These are phyloP conservation scores for Piprites chloris DNA, from an alignment of 2,113 vertebrate genomes.

Conservation along the genomic window DNA sequence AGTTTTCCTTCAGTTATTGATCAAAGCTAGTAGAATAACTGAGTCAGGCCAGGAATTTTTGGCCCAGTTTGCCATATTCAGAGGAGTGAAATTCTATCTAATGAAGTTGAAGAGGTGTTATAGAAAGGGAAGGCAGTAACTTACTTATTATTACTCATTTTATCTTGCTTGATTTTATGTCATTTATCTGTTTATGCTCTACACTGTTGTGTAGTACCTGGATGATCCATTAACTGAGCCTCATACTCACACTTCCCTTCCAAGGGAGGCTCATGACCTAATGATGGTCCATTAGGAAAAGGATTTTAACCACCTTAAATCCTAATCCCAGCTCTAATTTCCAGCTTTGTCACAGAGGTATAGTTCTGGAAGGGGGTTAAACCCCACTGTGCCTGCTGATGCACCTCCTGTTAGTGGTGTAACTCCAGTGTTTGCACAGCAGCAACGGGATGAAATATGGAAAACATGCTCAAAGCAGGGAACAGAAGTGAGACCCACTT, in stretches of 20 bases:
- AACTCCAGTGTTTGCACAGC: neutral
- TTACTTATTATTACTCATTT: constrained; percentile 11
- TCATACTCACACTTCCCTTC: neutral
- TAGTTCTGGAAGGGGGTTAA: neutral
- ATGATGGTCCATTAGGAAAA: neutral
- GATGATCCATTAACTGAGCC: neutral
- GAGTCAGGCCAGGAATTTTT: constrained; percentile 30
- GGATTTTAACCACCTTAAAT: neutral
- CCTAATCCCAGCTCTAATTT: neutral
- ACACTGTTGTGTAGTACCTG: neutral
- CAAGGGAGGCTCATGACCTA: neutral
- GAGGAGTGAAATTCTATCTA: constrained; percentile 15
- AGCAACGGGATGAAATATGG: neutral
- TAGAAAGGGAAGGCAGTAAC: constrained; percentile 12
- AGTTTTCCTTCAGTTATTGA: constrained; percentile 11
- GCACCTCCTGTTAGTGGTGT: neutral
- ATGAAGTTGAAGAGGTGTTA: constrained; percentile 36
- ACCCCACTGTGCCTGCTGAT: neutral
- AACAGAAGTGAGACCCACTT: neutral
- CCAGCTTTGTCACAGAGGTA: neutral
- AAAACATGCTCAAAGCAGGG: neutral
- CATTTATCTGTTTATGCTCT: neutral
- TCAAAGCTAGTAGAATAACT: constrained; percentile 12
- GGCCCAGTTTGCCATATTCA: neutral
- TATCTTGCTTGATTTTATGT: neutral